Conservation (phyloP, 1,140 invertebrate species). For the Aleiodes sp. region DNA sequence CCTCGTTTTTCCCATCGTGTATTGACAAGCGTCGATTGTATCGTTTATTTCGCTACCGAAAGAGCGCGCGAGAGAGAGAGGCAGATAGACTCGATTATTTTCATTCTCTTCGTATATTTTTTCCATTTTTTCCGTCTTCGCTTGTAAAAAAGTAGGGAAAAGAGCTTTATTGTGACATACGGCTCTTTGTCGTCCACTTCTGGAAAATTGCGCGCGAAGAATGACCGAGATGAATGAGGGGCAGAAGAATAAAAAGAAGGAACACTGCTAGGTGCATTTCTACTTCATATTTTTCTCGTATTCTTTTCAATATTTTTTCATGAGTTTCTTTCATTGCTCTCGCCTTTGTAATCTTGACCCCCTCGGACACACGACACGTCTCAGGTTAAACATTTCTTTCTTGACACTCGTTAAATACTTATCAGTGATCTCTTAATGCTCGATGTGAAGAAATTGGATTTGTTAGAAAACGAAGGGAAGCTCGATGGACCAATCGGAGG, state of each 20-base stretch:
- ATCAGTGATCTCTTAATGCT: constrained; percentile 3
- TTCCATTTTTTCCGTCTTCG: constrained; percentile 27
- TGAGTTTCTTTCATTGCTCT: background rate
- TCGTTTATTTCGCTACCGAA: constrained; percentile 51
- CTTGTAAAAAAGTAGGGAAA: background rate
- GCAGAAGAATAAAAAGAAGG: background rate
- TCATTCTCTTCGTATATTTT: constrained; percentile 29
- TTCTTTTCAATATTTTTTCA: background rate
- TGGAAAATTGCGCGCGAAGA: constrained; percentile 58
- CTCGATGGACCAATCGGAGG: background rate
- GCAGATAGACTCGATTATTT: constrained; percentile 45
- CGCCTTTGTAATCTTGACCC: constrained; percentile 7
- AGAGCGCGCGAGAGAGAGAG: constrained; percentile 1
- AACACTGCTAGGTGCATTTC: constrained; percentile 13
- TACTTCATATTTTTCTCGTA: constrained; percentile 18
- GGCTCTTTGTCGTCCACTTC: constrained; percentile 56
- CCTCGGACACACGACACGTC: constrained; percentile 17
- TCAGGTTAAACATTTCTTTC: background rate
- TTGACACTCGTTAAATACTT: constrained; percentile 10
- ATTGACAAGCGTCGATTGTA: constrained; percentile 52
- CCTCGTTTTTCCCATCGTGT: constrained; percentile 30
- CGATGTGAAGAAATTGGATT: background rate
- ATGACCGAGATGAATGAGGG: constrained; percentile 39
- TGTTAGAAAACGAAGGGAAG: background rate
- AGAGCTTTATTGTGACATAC: constrained; percentile 55